Conservation (phyloP, 1,140 invertebrate species). For the Leptonema lineaticorne region DNA sequence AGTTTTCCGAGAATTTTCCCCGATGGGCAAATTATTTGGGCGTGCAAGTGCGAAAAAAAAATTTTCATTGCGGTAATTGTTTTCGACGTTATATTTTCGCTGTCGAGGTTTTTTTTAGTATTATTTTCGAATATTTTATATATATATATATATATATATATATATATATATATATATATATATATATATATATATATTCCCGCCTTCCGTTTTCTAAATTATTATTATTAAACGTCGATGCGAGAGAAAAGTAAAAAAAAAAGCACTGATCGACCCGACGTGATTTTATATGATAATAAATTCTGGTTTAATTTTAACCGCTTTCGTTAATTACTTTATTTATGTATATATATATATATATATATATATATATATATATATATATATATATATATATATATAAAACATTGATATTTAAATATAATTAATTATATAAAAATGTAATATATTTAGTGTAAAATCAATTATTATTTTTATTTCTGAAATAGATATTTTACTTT, state of each 20-base stretch:
- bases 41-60: not conserved
- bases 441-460: too few relatives aligned
- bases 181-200: too few relatives aligned
- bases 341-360: not conserved
- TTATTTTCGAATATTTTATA: not conserved
- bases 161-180: too few relatives aligned
- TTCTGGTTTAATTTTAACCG: constrained; percentile 8
- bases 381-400: not conserved
- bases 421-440: too few relatives aligned
- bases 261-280: not conserved
- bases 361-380: not conserved
- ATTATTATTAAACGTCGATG: not conserved
- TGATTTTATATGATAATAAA: constrained; percentile 6
- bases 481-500: too few relatives aligned
- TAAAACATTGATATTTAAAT: not conserved
- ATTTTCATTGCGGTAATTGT: not conserved
- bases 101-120: not conserved
- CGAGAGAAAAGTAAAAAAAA: not conserved
- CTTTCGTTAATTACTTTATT: not conserved
- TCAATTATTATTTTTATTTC: too few relatives aligned
- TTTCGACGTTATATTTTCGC: not conserved
- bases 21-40: not conserved
- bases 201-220: too few relatives aligned
- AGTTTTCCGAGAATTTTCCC: not conserved
- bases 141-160: too few relatives aligned